Base-by-base conservation (phyloP, 2,797 vertebrate genomes). In the Ciconia nigra region DNA sequence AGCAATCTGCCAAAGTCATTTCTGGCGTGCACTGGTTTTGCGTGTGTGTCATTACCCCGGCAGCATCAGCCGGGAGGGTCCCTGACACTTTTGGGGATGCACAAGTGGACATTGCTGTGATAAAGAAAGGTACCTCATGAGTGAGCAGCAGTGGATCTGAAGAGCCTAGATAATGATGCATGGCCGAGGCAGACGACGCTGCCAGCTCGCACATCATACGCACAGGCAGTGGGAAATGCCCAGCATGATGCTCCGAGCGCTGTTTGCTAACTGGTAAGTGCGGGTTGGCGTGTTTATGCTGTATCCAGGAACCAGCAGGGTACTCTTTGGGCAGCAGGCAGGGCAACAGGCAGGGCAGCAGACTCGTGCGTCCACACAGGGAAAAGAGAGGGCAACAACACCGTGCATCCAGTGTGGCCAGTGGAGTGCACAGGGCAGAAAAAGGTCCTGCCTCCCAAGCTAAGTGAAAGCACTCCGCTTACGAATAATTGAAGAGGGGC, bases 21-120 rank as follows among this genome's bases (percentile, higher is more conserved):
- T 66, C 59, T 67, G 66, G 5, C 33, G 41, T 58, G 28, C 46
- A 5, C 11, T 58, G 41, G 11, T n/a, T 66, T 42, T 85, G 9
- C 3, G 1, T 13, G 44, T 10, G 28, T 42, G 37, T 65, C 13
- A 52, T 47, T 65, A 66, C 25, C 10, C 28, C 0, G 0, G 46
- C 49, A 82, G 21, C n/a, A 47, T 12, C 55, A 85, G 13, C 13
- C 3, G 6, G n/a, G 35, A 65, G 47, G 35, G 10, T 31, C 24
- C 31, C 37, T 61, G 78, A 28, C 18, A 19, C 49, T 81, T 78
- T 35, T 67, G 13, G 29, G 55, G 20, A 17, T 61, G 72, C 57
- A 37, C 33, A 46, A 29, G n/a, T 55, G n/a, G 79, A 15, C 37
- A 6, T 13, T 24, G 47, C 12, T 81, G 54, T 57, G 70, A 33